Percentiles rank a stretch among this genome's conserved stretches.
Conservation (phyloP, 2,797 vertebrate genomes). For the Pseudochaenichthys georgianus region DNA sequence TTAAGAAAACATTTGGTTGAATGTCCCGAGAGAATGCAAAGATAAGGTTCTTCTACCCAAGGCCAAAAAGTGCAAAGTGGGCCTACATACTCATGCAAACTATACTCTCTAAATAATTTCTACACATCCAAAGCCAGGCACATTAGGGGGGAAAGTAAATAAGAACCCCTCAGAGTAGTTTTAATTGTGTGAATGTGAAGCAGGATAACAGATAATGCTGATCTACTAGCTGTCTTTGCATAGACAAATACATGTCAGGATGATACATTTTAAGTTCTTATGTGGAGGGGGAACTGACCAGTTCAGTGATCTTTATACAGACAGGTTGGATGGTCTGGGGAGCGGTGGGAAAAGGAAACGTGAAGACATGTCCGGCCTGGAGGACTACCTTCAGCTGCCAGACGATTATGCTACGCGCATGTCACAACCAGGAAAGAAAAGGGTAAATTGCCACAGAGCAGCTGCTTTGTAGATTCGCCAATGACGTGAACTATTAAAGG, state of each 20-base stretch:
- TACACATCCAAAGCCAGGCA: not conserved
- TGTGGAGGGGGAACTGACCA: conserved; percentile 9
- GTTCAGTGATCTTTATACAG: conserved; percentile 81
- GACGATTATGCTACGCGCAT: conserved; percentile 97
- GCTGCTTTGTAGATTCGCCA: not conserved
- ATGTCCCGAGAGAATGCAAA: not conserved
- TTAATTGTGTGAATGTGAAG: not conserved
- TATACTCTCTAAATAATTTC: not conserved
- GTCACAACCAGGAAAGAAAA: conserved; percentile 97
- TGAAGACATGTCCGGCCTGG: conserved; percentile 90
- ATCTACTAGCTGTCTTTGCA: not conserved
- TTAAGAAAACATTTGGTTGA: not conserved
- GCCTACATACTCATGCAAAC: not conserved
- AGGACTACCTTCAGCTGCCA: conserved; percentile 97
- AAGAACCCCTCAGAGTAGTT: not conserved
- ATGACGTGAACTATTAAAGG: not conserved
- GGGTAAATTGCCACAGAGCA: conserved; percentile 85
- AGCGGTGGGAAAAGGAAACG: conserved; percentile 95
- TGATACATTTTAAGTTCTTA: not conserved
- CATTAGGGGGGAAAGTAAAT: not conserved
- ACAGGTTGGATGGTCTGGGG: conserved; percentile 96
- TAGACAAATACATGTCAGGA: not conserved
- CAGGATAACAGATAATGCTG: not conserved
- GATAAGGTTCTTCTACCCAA: not conserved
- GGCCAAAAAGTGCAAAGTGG: not conserved